Conservation (phyloP, 2,113 vertebrate genomes). For the Myocastor coypus region DNA sequence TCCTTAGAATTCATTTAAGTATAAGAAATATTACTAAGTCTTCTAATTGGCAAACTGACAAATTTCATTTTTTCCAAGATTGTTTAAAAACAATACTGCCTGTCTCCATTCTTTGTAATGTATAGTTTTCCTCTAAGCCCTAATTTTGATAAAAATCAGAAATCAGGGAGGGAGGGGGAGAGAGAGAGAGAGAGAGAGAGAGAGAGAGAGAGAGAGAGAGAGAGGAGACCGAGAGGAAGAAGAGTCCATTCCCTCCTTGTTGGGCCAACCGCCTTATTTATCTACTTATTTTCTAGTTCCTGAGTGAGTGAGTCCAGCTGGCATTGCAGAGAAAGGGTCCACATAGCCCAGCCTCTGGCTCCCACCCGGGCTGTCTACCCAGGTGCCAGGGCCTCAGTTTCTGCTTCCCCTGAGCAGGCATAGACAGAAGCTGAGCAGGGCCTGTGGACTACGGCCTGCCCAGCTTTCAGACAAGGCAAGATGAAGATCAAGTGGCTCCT, state of each 20-base stretch:
- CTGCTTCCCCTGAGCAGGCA: neutral
- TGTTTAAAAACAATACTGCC: neutral
- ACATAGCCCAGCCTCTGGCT: fast-evolving
- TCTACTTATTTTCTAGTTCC: neutral
- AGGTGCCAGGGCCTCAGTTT: neutral
- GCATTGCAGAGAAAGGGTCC: neutral
- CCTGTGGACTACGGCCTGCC: neutral
- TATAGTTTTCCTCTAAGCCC: neutral
- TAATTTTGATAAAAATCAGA: neutral
- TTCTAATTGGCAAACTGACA: neutral
- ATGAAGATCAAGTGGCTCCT: neutral
- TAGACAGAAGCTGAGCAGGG: neutral
- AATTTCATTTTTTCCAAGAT: neutral
- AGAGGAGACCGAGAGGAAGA: neutral
- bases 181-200: neutral
- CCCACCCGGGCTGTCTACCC: fast-evolving
- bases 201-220: neutral
- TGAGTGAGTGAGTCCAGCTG: neutral
- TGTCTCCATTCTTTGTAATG: neutral
- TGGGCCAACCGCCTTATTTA: neutral
- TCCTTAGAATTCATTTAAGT: neutral
- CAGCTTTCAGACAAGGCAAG: neutral
- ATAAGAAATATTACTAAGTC: neutral
- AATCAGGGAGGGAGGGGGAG: neutral
- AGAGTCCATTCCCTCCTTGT: neutral